Evolutionary conservation across 2,113 vertebrate species (phyloP), one percentile per base, ranked within the genome.

Genomic region (Pycnonotus jocosus): DNA sequence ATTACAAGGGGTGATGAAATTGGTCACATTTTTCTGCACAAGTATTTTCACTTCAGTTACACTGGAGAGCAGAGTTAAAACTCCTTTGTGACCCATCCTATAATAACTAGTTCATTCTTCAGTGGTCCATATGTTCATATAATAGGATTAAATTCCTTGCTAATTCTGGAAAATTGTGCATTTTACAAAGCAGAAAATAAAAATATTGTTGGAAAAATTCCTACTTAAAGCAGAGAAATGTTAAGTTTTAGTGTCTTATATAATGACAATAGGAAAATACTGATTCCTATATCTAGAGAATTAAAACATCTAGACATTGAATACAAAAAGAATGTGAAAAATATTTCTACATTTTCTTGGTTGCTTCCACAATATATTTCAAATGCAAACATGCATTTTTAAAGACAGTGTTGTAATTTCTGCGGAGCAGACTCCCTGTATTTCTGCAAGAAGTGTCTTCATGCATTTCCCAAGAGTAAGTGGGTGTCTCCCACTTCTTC

Each of bases 401-500:
- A 86, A 90, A 95, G 53, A 53, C 22, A 31, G 30, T 15, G 2
- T 51, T 88, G 54, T 73, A 88, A 86, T 90, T 91, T 92, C 61
- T 91, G 2, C 1, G 6, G 31, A 92, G 30, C 25, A 62, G 42
- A 57, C 19, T 90, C 47, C 76, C 64, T 15, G 7, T 88, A 69
- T 91, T 96, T 97, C 87, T 12, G 2, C 58, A 95, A 92, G 66
- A 90, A 94, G 45, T 74, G 25, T 25, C 61, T 80, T 92, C 33
- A 25, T 54, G 64, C 51, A 47, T 94, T 95, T 95, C 87, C 86
- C 71, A 82, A 77, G 68, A 92, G 11, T 78, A 48, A 93, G 62
- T 35, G 53, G 27, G 35, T 73, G 94, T 90, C 79, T 92, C 60
- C 81, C n/a, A 70, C 71, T 94, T 86, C 71, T 95, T 90, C 71